These are phyloP conservation scores for Brachionus paranguensis DNA, from an alignment of 1,140 invertebrate genomes.

Conservation along the genomic window DNA sequence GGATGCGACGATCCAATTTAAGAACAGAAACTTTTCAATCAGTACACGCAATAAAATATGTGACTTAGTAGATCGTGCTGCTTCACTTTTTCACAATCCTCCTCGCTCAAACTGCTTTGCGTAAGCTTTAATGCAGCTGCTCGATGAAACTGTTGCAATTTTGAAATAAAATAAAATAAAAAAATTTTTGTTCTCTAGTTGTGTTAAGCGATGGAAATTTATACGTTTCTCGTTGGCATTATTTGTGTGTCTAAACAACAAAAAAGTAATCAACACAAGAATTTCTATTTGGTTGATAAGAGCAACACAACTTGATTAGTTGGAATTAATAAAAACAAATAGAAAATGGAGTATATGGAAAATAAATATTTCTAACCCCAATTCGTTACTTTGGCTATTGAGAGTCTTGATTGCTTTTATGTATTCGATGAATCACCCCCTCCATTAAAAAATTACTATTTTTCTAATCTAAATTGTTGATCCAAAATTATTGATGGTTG, in stretches of 20 bases:
- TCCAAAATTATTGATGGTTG: background rate
- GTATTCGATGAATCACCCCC: background rate
- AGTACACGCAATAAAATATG: background rate
- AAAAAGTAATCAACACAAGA: conserved; percentile 13
- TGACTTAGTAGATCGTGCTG: background rate
- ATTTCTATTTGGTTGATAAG: conserved; percentile 27
- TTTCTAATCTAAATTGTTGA: background rate
- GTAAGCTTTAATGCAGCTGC: background rate
- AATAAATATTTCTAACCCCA: conserved; percentile 11
- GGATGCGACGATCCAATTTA: background rate
- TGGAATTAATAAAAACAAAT: conserved; percentile 11
- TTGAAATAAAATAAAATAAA: background rate
- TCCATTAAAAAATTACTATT: background rate
- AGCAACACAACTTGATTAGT: conserved; percentile 23
- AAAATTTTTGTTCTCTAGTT: background rate
- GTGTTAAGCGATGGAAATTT: background rate
- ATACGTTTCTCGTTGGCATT: background rate
- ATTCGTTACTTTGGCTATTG: conserved; percentile 14
- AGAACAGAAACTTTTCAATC: background rate
- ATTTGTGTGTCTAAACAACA: background rate
- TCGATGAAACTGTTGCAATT: background rate
- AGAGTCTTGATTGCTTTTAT: conserved; percentile 2
- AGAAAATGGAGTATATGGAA: background rate
- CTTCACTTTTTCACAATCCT: background rate
- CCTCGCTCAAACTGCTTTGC: background rate